phyloP scores from a whole-genome alignment of 64 coral and sea anemone genomes.

The Hydrozoanthus tunicans region DNA sequence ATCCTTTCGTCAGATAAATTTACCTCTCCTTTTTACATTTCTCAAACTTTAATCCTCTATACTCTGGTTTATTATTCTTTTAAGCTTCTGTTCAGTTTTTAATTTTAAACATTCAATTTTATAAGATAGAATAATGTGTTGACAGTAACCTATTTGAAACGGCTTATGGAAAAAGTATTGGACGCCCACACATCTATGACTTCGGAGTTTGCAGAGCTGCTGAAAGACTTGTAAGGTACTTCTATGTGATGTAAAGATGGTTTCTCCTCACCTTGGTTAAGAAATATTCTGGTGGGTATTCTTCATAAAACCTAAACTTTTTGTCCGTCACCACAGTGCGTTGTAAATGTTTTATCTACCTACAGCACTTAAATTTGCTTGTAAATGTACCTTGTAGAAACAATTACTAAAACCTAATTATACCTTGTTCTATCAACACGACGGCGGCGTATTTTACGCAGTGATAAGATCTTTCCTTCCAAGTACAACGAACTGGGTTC shows the following conservation, averaged over 20 bases:
- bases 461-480: not conserved
- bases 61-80: not conserved
- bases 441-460: not conserved
- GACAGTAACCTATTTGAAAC: conserved; percentile 19
- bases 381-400: not conserved
- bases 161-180: conserved; percentile 13
- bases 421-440: not conserved
- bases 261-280: conserved; percentile 18
- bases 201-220: conserved; percentile 13
- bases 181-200: conserved; percentile 1
- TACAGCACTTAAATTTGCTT: not conserved
- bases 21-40: conserved; percentile 1
- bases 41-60: not conserved
- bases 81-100: conserved; percentile 15
- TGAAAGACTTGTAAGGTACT: conserved; percentile 8
- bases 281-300: conserved; percentile 20
- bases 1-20: not conserved
- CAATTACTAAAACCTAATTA: not conserved
- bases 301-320: not conserved
- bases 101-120: conserved; percentile 10
- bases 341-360: not conserved
- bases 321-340: not conserved
- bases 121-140: conserved; percentile 27
- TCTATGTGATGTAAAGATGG: conserved; percentile 28
- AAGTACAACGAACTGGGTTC: not conserved